Evolutionary conservation across 2,888 invertebrate genomes (phyloP).

Genomic region (Pegoplata infirma): DNA sequence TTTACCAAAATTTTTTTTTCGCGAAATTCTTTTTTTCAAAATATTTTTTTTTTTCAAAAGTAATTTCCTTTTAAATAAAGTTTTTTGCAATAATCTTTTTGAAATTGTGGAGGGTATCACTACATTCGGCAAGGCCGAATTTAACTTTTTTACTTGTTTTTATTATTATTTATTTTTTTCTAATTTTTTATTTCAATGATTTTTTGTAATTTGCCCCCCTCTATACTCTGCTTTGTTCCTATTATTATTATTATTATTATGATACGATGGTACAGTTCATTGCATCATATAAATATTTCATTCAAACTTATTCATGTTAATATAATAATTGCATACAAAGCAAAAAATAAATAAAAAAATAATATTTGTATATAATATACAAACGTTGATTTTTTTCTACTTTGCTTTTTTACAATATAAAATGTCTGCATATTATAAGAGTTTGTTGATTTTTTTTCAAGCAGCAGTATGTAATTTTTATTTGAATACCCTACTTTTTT

Average conservation of each 20-base stretch:
- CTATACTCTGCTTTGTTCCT: not conserved
- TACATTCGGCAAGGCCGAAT: no score
- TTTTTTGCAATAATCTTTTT: no score
- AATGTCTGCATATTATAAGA: conserved; percentile 14
- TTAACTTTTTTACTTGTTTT: not conserved
- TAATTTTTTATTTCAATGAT: conserved; percentile 7
- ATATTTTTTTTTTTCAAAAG: no score
- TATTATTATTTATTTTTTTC: conserved; percentile 9
- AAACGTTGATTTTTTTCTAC: not conserved
- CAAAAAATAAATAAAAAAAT: conserved; percentile 1
- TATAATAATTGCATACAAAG: conserved; percentile 37
- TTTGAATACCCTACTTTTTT: not conserved
- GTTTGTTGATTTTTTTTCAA: not conserved
- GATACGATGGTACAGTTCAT: conserved; percentile 27
- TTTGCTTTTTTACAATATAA: not conserved
- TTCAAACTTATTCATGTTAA: conserved; percentile 26
- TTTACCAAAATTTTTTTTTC: no score
- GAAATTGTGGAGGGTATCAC: no score
- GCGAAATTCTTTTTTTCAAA: no score
- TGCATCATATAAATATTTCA: conserved; percentile 37
- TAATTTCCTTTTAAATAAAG: no score
- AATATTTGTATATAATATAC: not conserved
- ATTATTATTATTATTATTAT: no score
- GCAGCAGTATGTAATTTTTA: not conserved
- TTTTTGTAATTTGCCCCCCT: conserved; percentile 1